phyloP scores from a whole-genome alignment of 1,140 invertebrate species.

The Tetramorium simillimum region DNA sequence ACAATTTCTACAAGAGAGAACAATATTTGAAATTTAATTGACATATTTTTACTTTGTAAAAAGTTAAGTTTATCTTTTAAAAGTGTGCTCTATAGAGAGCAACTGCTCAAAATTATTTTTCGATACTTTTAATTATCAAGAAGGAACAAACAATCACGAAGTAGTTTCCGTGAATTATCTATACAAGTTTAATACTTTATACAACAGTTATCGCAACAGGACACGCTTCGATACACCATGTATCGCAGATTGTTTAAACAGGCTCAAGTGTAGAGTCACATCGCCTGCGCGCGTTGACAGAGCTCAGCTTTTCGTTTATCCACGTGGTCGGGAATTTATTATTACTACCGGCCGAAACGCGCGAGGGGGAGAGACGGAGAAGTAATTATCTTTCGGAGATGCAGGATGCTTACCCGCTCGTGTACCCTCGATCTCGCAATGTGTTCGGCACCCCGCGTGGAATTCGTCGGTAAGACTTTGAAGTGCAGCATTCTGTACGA shows the following conservation, averaged over 20 bases:
- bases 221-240: not conserved
- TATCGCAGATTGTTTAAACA: conserved; percentile 63
- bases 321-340: conserved; percentile 71
- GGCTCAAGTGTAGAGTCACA: conserved; percentile 45
- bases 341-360: conserved; percentile 40
- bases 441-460: conserved; percentile 41
- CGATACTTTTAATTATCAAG: not conserved
- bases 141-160: not conserved
- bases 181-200: not conserved
- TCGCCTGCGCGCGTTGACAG: conserved; percentile 66
- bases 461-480: conserved; percentile 61
- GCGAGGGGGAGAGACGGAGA: not conserved
- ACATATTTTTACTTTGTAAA: not conserved
- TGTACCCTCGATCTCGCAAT: conserved; percentile 29
- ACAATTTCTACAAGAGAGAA: not conserved
- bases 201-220: not conserved
- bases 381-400: conserved; percentile 66
- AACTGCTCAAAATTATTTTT: not conserved
- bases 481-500: conserved; percentile 9
- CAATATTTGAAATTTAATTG: not conserved
- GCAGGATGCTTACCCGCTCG: conserved; percentile 36
- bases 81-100: not conserved
- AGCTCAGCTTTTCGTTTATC: conserved; percentile 63
- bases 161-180: not conserved
- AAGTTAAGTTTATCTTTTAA: not conserved